Evolutionary conservation across 2,797 vertebrate genomes (phyloP), one percentile per base, ranked within the genome.

Genomic region (Oryzias dopingdopingensis): DNA sequence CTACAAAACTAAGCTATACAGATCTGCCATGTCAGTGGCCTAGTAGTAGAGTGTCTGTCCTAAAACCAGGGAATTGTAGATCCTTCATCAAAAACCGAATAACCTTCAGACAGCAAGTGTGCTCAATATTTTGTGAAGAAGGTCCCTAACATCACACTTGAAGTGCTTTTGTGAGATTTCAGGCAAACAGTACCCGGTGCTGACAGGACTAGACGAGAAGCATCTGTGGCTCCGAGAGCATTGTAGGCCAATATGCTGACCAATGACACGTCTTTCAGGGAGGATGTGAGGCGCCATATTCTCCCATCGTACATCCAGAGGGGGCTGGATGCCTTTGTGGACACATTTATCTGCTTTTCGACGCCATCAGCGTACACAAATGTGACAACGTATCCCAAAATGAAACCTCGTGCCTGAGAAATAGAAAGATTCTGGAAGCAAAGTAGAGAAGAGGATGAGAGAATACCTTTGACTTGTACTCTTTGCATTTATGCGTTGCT

Each of bases 161-260:
- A 2, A 4, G 23, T 42, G 17, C 6, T 49, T 32, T 23, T 24
- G 50, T 42, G 20, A 17, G 4, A 62, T 26, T 44, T 6, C 42
- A n/a, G 26, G 22, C 1, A 61, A 22, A 0, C 24, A 13, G 49
- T 87, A 89, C 86, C 86, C 79, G 40, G 4, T 18, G 2, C 13
- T 43, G 68, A 56, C 40, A 83, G 0, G n/a, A 7, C 2, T 3
- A 92, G 74, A 48, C 13, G 3, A 24, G 86, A 74, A 13, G 82
- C 66, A 4, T 14, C 14, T 17, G 81, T 86, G 7, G 62, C 52
- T 23, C 86, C 86, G 6, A 13, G 6, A 20, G 67, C 37, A 13
- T 72, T 90, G 72, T 80, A 81, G 49, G 89, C 87, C 0, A 64
- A 79, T 4, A 90, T 53, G 15, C 0, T 58, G 62, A 78, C 80